Evolutionary conservation across 1,140 invertebrate genomes (phyloP).

Genomic region (Solen grandis): DNA sequence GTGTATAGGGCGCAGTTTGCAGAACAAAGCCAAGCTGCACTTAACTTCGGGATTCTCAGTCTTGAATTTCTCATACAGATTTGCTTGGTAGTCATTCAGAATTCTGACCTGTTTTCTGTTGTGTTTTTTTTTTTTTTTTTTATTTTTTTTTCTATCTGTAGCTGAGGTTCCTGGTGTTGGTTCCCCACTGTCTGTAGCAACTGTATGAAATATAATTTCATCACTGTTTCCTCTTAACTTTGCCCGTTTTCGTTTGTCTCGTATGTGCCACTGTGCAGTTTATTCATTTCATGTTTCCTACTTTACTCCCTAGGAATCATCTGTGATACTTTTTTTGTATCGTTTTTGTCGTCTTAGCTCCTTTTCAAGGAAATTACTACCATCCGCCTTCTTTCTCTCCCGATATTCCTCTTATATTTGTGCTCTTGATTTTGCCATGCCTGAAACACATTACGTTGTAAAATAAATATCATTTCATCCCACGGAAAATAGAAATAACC

Average conservation of each 20-base stretch:
- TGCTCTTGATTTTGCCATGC: slow-evolving; percentile 21
- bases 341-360: neutral
- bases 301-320: neutral
- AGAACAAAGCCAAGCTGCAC: too few relatives aligned
- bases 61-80: too few relatives aligned
- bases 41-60: too few relatives aligned
- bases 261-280: slow-evolving; percentile 6
- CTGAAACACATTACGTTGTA: too few relatives aligned
- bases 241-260: neutral
- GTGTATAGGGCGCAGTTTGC: too few relatives aligned
- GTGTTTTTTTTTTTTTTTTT: too few relatives aligned
- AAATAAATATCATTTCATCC: too few relatives aligned
- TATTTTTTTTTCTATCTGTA: too few relatives aligned
- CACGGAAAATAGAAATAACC: too few relatives aligned
- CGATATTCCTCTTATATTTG: slow-evolving; percentile 9
- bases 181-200: neutral
- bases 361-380: slow-evolving; percentile 24
- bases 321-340: neutral
- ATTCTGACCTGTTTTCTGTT: too few relatives aligned
- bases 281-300: slow-evolving; percentile 4
- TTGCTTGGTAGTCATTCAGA: too few relatives aligned
- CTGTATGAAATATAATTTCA: too few relatives aligned
- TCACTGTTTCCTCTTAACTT: neutral
- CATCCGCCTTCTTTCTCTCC: neutral
- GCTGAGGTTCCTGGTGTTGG: neutral